Evolutionary conservation across 2,888 invertebrate genomes (phyloP), one percentile per base, ranked within the genome.

Genomic region (Drosophila antonietae): DNA sequence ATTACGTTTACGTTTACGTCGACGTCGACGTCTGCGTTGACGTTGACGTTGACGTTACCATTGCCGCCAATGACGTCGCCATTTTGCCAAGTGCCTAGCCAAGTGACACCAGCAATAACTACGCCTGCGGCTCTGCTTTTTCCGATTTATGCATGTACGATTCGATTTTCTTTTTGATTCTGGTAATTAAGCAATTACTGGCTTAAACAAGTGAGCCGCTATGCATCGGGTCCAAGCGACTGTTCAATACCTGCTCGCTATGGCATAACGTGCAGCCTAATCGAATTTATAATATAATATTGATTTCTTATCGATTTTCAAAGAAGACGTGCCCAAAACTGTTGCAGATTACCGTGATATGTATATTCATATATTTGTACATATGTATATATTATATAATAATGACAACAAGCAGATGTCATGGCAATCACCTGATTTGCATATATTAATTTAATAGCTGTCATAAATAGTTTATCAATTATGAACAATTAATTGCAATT

Each of bases 1-100:
- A 74, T 67, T 47, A 59, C 67, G 67, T 47, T 64, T 53, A 56
- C 73, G 62, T 41, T 46, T 39, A 53, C 73, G 41, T 37, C 9
- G n/a, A 18, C 53, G 37, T 33, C 37, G 31, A 4, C 18, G 20
- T 23, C 3, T 14, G 7, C 39, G 39, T 35, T 12, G 18, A 12
- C 28, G 53, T 28, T 44, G 53, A 5, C 12, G 18, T 9, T 14
- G 20, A n/a, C 65, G 18, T 23, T 18, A 28, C 14, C 41, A 41
- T 14, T 39, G 35, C 44, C 6, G 59, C 39, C 59, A 68, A 61
- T 70, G 69, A 60, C 70, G 70, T 70, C 63, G 49, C 49, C 46
- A 37, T 33, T 46, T 33, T 31, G 35, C 51, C 49, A 33, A 46
- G 35, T n/a, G 51, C 51, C 64, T 46, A 31, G 39, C 66, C 6